Evolutionary conservation across 2,797 vertebrate species (phyloP), one percentile per base, ranked within the genome.

Genomic region (Neosilurus mollespiculum): DNA sequence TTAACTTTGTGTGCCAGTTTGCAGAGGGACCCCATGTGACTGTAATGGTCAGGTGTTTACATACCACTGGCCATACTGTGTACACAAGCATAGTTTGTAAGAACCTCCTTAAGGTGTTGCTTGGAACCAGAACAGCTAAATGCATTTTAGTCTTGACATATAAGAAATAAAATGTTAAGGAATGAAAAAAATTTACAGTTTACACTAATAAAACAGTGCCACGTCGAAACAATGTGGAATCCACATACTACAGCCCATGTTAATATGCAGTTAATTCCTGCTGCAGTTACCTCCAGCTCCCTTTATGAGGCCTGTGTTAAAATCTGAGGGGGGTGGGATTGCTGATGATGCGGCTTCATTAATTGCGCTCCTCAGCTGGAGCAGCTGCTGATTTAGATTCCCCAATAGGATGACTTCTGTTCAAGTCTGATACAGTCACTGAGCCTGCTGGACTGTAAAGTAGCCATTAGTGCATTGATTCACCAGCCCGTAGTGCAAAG

Each of bases 341-440:
- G 89, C 90, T 90, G 91, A 93, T 89, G 85, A 86, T 89, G 91
- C 86, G 77, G 85, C 91, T 87, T 89, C 87, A 91, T 93, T 94
- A 93, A 94, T 92, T 91, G 88, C 88, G 69, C 82, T 78, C 89
- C 83, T 91, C 89, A 65, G 85, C 51, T 85, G 84, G 91, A 93
- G 90, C 90, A 93, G 92, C 89, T 91, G 92, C 89, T 93, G 88
- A 93, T 92, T 92, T 91, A 90, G 89, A 92, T 90, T 89, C 89
- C 85, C 89, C 85, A 87, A 82, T 85, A 86, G 87, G 87, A 86
- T 85, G 79, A 90, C 90, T 91, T 92, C 92, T 94, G 93, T 89
- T 90, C 67, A 69, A 51, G 81, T 75, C 89, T 91, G 93, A 94
- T 93, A 90, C 87, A 88, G 71, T 79, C 83, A 87, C 83, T 66